Conservation (phyloP, 2,113 vertebrate genomes). For the Isichthys henryi region DNA sequence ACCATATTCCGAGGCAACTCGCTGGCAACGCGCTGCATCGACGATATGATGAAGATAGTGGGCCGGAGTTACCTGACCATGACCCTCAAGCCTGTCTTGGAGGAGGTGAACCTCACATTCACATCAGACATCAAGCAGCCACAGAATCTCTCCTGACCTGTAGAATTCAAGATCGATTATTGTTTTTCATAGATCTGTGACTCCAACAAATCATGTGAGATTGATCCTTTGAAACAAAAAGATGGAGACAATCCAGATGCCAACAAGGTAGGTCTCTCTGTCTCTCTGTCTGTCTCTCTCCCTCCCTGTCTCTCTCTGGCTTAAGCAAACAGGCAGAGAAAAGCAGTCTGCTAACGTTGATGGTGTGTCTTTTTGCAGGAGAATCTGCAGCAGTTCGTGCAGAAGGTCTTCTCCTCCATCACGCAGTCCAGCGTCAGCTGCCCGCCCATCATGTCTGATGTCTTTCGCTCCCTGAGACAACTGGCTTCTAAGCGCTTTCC, state of each 20-base stretch:
- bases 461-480: conserved; percentile 86
- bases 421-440: conserved; percentile 90
- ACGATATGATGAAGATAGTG: conserved; percentile 98
- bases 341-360: not conserved
- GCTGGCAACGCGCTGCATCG: conserved; percentile 87
- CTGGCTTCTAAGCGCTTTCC: conserved; percentile 85
- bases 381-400: conserved; percentile 86
- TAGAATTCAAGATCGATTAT: not conserved
- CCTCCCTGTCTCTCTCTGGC: not conserved
- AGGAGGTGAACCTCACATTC: conserved; percentile 69
- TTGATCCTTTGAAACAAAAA: conserved; percentile 87
- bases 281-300: not conserved
- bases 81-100: conserved; percentile 86
- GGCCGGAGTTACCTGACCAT: conserved; percentile 91
- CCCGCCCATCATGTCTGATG: conserved; percentile 93
- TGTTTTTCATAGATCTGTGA: conserved; percentile 74
- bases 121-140: not conserved
- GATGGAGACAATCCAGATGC: conserved; percentile 90
- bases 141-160: not conserved
- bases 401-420: conserved; percentile 92
- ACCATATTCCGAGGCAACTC: conserved; percentile 95
- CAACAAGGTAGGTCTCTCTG: conserved; percentile 69
- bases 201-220: conserved; percentile 91
- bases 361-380: conserved; percentile 62
- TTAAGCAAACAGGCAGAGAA: no score